Base-by-base conservation (phyloP, 37 sponge, comb jelly and placozoan genomes). In the Cladorhizidae sp. region DNA sequence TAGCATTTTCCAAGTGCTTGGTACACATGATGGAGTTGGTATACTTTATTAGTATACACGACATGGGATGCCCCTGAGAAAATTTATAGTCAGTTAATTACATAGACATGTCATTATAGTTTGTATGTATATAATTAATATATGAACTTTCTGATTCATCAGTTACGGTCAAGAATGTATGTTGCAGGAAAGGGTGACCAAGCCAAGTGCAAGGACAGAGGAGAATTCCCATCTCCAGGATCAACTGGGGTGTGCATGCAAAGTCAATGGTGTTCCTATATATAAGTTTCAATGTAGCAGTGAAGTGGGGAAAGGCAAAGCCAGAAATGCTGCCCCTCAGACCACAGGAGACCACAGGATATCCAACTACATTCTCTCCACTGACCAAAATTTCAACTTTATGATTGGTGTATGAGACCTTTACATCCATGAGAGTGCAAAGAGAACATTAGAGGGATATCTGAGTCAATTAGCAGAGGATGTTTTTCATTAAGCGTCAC, bases 121-220 rank as follows among this genome's bases (percentile, higher is more conserved):
- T n/a, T n/a, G n/a, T n/a, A n/a, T n/a, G n/a, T n/a, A n/a, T n/a
- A n/a, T n/a, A n/a, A n/a, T n/a, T n/a, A n/a, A n/a, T n/a, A n/a
- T n/a, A n/a, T n/a, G n/a, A n/a, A n/a, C n/a, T n/a, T n/a, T n/a
- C n/a, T n/a, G n/a, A n/a, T n/a, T n/a, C n/a, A n/a, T n/a, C n/a
- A 90, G 98, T 79, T 98, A 40, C 94, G 98, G 5, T 88, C 94
- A 59, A 96, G 98, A 18, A 98, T 96, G 15, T 91, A 87, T 32
- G 55, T 95, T 32, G 89, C 96, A 39, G 98, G 98, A 14, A 20
- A 75, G 78, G 22, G 98, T 96, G 35, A 87, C 94, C 49, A 92
- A 90, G 73, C 82, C 86, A 62, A 93, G 98, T 25, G 93, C 85
- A 41, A 41, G 54, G 17, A 49, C 74, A 23, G 83, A 77, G 29